These are phyloP conservation scores for Parthenolecanium corni DNA, from an alignment of 2,888 invertebrate genomes.

Conservation along the genomic window DNA sequence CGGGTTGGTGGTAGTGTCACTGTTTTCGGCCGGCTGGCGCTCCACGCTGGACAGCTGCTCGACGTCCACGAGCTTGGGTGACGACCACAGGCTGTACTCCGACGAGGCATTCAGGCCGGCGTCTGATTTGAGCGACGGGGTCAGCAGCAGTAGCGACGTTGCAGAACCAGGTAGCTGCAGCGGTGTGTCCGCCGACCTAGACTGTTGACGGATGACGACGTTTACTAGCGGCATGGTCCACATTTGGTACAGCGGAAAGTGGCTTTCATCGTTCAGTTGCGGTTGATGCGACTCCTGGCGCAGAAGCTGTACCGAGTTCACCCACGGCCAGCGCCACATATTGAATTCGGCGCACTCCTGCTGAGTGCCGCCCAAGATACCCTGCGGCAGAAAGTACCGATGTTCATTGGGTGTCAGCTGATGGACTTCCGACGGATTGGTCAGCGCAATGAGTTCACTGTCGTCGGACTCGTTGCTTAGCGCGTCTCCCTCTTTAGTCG, in stretches of 20 bases:
- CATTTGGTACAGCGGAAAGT: background rate
- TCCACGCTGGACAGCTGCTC: background rate
- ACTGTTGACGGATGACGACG: background rate
- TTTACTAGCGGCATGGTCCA: background rate
- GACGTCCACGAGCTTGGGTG: conserved; percentile 8
- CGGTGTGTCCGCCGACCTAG: background rate
- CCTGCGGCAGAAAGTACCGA: conserved; percentile 3
- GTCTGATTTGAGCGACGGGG: no score
- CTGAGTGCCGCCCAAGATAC: background rate
- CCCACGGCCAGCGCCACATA: conserved; percentile 6
- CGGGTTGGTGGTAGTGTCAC: background rate
- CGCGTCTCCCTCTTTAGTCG: no score
- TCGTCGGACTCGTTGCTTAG: background rate
- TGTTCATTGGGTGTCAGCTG: background rate
- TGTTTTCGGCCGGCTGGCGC: no score
- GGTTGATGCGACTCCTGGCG: no score
- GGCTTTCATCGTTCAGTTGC: background rate
- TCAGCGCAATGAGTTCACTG: background rate
- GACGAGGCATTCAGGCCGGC: background rate
- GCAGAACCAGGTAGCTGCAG: background rate
- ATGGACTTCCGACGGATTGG: background rate
- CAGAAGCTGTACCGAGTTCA: background rate
- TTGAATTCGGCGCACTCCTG: background rate
- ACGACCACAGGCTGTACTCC: background rate
- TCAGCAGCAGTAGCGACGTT: background rate